Base-by-base conservation (phyloP, 2,888 invertebrate species). In the Caenorhabditis sulstoni region DNA sequence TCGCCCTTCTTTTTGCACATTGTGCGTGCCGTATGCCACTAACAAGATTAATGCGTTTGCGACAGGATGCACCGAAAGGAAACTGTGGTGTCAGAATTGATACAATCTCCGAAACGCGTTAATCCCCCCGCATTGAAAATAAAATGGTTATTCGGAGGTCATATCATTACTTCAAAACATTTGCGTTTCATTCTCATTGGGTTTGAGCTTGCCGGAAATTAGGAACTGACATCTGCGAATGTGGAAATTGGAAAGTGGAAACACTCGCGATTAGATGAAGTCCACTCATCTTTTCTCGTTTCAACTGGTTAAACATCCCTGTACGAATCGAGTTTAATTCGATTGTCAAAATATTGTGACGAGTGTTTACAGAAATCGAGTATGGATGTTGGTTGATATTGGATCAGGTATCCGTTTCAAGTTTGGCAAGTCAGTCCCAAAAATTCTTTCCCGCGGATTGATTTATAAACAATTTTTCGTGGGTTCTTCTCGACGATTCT, bases 381-480 rank as follows among this genome's bases (percentile, higher is more conserved):
- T n/a, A n/a, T n/a, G n/a, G n/a, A n/a, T n/a, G n/a, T n/a, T 29
- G 29, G 29, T 29, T 29, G 61, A 62, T 62, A 73, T 62, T 44
- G 16, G 55, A 64, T 64, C 41, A 53, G 57, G 47, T 57, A 41
- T 57, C 62, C 64, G 23, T 71, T 45, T 29, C 58, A 45, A 11
- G 14, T 41, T 49, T 29, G 16, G 58, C 39, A 41, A 29, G 14
- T 18, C 7, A 0, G 9, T 41, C 14, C 49, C 16, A 35, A 49
- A 39, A 41, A 50, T 16, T 47, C 44, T 8, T 12, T 52, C 45
- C 22, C 16, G n/a, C 29, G 29, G 7, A 20, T n/a, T 29, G 53
- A 39, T 57, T 73, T 37, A 65, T 73, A 73, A 73, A 73, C 73
- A 71, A 73, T 53, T 58, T 41, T 41, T 50, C 39, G 41, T 49